Percentiles rank a stretch among this genome's conserved stretches.
These are phyloP conservation scores for Masnerella sp. DNA, from an alignment of 2,888 invertebrate species.

Conservation along the genomic window DNA sequence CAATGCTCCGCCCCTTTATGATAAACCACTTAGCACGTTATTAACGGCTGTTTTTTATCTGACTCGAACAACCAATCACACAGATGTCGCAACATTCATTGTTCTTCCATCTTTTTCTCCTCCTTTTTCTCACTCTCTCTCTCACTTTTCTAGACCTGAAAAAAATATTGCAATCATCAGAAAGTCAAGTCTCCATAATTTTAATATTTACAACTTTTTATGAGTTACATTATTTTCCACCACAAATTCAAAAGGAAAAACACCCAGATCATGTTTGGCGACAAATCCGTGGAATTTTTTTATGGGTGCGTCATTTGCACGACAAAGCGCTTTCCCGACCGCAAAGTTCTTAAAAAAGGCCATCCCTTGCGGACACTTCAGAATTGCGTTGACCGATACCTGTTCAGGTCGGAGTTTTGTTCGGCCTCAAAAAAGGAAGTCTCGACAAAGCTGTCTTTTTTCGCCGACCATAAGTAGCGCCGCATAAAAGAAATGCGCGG, in stretches of 20 bases:
- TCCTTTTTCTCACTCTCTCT: no score
- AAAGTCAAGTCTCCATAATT: no score
- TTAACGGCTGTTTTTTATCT: slow-evolving; percentile 21
- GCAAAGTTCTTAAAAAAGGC: slow-evolving; percentile 32
- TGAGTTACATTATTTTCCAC: no score
- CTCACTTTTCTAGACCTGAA: no score
- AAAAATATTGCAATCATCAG: no score
- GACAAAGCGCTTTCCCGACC: slow-evolving; percentile 35
- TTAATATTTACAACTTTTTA: no score
- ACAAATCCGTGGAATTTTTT: slow-evolving; percentile 26
- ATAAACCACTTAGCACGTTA: slow-evolving; percentile 24
- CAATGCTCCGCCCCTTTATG: slow-evolving; percentile 15
- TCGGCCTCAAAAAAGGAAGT: slow-evolving; percentile 46
- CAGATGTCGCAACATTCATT: slow-evolving; percentile 18
- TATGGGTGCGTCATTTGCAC: slow-evolving; percentile 30
- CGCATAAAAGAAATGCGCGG: slow-evolving; percentile 38
- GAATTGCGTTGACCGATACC: slow-evolving; percentile 48
- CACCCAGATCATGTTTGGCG: slow-evolving; percentile 19
- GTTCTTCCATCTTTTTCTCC: no score
- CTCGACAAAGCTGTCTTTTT: slow-evolving; percentile 45
- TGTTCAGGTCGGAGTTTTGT: slow-evolving; percentile 41
- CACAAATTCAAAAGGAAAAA: slow-evolving; percentile 1
- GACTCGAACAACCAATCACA: slow-evolving; percentile 13
- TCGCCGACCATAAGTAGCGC: slow-evolving; percentile 45
- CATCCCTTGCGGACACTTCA: slow-evolving; percentile 31